phyloP scores from a whole-genome alignment of 2,113 vertebrate genomes.

The Eretmochelys imbricata region DNA sequence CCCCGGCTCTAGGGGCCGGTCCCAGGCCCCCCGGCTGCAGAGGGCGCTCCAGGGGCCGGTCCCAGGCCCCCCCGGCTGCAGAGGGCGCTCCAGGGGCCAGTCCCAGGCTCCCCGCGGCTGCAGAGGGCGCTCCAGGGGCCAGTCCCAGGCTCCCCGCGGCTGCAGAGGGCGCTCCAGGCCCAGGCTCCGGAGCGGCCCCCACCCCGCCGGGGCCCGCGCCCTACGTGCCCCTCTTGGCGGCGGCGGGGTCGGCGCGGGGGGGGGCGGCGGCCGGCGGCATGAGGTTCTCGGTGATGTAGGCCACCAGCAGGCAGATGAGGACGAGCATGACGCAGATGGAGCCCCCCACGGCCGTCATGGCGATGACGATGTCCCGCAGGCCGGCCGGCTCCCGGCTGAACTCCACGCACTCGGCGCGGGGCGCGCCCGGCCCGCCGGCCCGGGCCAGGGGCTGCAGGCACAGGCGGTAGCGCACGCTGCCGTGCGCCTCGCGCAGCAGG shows the following conservation, averaged over 20 bases:
- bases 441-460: conserved; percentile 84
- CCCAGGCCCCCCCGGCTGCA: neutral
- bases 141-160: neutral
- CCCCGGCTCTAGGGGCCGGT: neutral
- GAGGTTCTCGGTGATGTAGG: conserved; percentile 97
- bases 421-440: conserved; percentile 15
- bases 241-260: neutral
- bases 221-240: conserved; percentile 6
- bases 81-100: neutral
- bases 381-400: conserved; percentile 88
- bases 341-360: conserved; percentile 97
- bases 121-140: neutral
- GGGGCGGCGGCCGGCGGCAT: conserved; percentile 79
- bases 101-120: no score
- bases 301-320: conserved; percentile 96
- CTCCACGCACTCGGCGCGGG: conserved; percentile 87
- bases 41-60: no score
- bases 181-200: neutral
- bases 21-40: neutral
- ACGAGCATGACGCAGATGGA: conserved; percentile 99
- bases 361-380: conserved; percentile 96
- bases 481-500: conserved; percentile 89
- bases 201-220: neutral
- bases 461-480: conserved; percentile 92
- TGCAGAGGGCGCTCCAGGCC: neutral